Percentiles rank a stretch among this genome's conserved stretches.
phyloP scores from a whole-genome alignment of 2,888 invertebrate species.

The Pseudococcus jackbeardsleyi region DNA sequence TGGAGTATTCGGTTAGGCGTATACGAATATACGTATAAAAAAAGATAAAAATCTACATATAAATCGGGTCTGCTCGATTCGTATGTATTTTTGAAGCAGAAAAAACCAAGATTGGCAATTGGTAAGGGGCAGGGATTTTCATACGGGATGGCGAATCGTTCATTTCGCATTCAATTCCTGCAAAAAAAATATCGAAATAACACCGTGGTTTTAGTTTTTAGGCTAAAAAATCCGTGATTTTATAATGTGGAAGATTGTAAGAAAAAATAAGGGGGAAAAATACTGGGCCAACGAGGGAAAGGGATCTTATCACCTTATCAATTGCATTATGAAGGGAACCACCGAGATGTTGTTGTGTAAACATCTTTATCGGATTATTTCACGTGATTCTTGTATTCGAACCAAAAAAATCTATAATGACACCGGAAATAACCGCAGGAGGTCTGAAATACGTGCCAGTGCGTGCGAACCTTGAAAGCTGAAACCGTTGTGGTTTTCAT shows the following conservation, averaged over 20 bases:
- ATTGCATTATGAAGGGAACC: background rate
- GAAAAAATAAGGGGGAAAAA: background rate
- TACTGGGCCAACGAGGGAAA: background rate
- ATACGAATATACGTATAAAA: background rate
- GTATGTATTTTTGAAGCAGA: background rate
- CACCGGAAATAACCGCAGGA: too few species aligned
- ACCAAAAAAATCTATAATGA: too few species aligned
- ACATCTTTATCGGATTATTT: background rate
- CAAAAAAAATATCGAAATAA: background rate
- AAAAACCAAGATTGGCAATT: background rate
- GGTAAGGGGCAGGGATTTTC: background rate
- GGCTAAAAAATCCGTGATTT: too few species aligned
- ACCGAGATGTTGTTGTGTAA: background rate
- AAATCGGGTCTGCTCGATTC: background rate
- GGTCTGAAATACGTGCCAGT: too few species aligned
- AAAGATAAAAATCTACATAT: constrained; percentile 17
- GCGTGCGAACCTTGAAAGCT: too few species aligned
- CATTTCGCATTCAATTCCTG: constrained; percentile 7
- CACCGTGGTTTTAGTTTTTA: background rate
- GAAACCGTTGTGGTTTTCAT: too few species aligned
- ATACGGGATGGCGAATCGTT: background rate
- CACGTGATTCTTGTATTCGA: too few species aligned
- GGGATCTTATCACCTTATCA: background rate
- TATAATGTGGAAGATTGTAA: background rate
- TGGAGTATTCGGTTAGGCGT: background rate